These are phyloP conservation scores for Cylas formicarius DNA, from an alignment of 1,140 invertebrate genomes.

Conservation along the genomic window DNA sequence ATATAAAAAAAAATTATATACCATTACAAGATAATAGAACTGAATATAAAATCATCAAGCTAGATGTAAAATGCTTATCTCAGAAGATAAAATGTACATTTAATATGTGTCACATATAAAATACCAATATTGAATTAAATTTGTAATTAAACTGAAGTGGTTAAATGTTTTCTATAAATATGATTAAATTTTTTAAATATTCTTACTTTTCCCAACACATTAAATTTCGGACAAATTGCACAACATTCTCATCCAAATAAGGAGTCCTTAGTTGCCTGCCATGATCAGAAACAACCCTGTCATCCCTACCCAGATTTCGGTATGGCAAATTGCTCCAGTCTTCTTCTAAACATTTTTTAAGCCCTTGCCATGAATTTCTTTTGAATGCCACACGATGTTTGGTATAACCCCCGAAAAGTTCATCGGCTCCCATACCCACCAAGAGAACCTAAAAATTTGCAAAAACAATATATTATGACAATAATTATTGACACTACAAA, in stretches of 20 bases:
- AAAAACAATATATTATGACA: no score
- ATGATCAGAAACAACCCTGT: slow-evolving; percentile 75
- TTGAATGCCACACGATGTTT: slow-evolving; percentile 72
- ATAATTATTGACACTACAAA: no score
- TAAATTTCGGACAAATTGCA: slow-evolving; percentile 62
- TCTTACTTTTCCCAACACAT: slow-evolving; percentile 70
- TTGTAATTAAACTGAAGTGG: background rate
- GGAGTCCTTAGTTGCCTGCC: slow-evolving; percentile 76
- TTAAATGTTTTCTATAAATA: no score
- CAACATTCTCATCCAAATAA: slow-evolving; percentile 89
- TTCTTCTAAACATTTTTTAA: slow-evolving; percentile 56
- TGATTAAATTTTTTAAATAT: no score
- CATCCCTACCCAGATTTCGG: slow-evolving; percentile 90
- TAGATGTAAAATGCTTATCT: no score
- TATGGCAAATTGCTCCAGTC: slow-evolving; percentile 83
- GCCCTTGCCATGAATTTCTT: slow-evolving; percentile 60
- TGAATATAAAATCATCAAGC: no score
- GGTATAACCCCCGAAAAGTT: slow-evolving; percentile 91
- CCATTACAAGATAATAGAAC: no score
- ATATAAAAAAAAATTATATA: no score
- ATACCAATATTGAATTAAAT: no score
- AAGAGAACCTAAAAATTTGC: slow-evolving; percentile 67
- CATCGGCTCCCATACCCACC: slow-evolving; percentile 92
- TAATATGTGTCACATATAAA: no score
- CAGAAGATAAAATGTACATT: no score